Percentiles rank a stretch among this genome's conserved stretches.
These are phyloP conservation scores for Rhagoletis zephyria DNA, from an alignment of 1,140 invertebrate genomes.

Conservation along the genomic window DNA sequence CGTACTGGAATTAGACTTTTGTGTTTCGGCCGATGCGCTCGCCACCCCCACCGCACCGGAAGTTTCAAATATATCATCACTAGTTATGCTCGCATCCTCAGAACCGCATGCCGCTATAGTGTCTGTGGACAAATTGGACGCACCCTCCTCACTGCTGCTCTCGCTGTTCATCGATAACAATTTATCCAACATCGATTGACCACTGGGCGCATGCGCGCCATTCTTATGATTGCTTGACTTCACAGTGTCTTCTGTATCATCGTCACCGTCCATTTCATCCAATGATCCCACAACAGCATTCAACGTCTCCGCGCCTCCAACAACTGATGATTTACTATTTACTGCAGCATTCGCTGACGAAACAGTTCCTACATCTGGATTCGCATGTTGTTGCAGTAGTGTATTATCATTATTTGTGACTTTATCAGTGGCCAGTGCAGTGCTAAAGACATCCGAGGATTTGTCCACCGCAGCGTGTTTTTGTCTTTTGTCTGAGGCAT, in stretches of 20 bases:
- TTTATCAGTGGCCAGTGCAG: background rate
- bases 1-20: background rate
- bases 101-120: constrained; percentile 68
- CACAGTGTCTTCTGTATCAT: constrained; percentile 71
- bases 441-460: background rate
- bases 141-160: constrained; percentile 67
- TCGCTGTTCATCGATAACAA: constrained; percentile 71
- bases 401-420: background rate
- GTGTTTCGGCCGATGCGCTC: constrained; percentile 56
- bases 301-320: too few species aligned
- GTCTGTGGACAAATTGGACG: constrained; percentile 69
- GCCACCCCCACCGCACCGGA: constrained; percentile 54
- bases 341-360: background rate
- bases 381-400: too few species aligned
- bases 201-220: constrained; percentile 53
- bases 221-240: constrained; percentile 60
- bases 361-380: background rate
- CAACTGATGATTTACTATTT: constrained; percentile 32
- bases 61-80: constrained; percentile 66
- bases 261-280: constrained; percentile 62
- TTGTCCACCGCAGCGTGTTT: background rate
- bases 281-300: background rate
- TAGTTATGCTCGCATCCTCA: constrained; percentile 69
- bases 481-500: background rate
- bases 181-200: constrained; percentile 71